Conservation (phyloP, 2,797 vertebrate genomes). For the Periparus ater region DNA sequence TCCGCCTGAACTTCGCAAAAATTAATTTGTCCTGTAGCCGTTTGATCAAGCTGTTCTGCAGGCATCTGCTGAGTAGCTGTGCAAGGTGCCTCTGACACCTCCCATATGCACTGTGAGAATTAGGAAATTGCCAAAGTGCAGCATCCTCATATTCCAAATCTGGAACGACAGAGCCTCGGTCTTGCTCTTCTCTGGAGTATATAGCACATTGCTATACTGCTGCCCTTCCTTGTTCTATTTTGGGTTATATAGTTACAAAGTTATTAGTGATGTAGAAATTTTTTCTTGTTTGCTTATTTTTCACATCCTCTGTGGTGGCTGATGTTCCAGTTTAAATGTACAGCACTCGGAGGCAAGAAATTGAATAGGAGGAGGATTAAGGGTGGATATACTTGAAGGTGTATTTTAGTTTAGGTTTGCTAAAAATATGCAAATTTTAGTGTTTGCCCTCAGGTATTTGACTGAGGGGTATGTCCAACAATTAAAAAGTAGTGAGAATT, state of each 20-base stretch:
- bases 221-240: background rate
- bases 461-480: background rate
- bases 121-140: background rate
- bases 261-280: background rate
- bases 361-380: background rate
- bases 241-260: background rate
- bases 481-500: background rate
- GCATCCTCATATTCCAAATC: background rate
- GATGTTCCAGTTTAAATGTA: background rate
- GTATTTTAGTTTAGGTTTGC: background rate
- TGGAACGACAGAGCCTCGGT: background rate
- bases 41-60: slow-evolving; percentile 45
- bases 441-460: background rate
- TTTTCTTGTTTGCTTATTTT: background rate
- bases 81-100: slow-evolving; percentile 19
- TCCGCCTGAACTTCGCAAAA: slow-evolving; percentile 20
- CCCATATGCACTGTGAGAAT: background rate
- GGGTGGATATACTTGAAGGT: background rate
- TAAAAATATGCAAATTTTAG: background rate
- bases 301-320: background rate
- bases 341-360: background rate
- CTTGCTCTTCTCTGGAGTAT: background rate
- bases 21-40: slow-evolving; percentile 43
- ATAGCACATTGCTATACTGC: background rate
- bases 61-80: slow-evolving; percentile 36